Conservation (phyloP, 2,797 vertebrate genomes). For the Tarsius wallacei region DNA sequence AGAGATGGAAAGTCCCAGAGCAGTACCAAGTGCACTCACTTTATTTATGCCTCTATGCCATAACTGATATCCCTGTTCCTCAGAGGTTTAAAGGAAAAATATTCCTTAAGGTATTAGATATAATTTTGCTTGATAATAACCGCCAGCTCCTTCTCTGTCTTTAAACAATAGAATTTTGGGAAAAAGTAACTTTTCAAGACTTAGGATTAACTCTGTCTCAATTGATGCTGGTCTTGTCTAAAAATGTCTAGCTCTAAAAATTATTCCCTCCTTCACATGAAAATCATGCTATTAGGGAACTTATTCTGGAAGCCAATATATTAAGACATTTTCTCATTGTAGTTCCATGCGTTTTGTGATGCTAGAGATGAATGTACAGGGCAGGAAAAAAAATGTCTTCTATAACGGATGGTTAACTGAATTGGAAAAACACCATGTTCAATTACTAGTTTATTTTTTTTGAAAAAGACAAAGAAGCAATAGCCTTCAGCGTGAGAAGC, state of each 20-base stretch:
- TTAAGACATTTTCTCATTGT: background rate
- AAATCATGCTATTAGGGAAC: background rate
- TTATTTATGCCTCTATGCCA: background rate
- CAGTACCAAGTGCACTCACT: background rate
- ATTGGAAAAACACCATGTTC: background rate
- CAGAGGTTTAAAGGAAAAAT: background rate
- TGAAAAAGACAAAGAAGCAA: background rate
- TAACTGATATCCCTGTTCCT: background rate
- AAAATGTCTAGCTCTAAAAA: background rate
- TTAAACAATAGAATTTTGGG: background rate
- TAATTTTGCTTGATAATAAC: slow-evolving; percentile 17
- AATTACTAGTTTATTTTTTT: background rate
- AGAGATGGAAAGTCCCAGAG: background rate
- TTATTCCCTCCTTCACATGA: background rate
- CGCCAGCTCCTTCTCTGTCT: background rate
- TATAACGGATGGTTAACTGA: background rate
- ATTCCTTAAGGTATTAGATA: background rate
- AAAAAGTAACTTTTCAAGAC: background rate
- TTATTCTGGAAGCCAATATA: background rate
- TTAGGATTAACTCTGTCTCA: background rate
- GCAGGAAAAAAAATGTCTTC: background rate
- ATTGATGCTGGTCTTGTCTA: background rate
- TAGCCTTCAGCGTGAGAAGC: background rate
- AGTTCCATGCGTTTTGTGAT: background rate
- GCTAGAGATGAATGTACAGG: background rate